These are phyloP conservation scores for Myripristis jacobus DNA, from an alignment of 2,797 vertebrate genomes.

Conservation along the genomic window DNA sequence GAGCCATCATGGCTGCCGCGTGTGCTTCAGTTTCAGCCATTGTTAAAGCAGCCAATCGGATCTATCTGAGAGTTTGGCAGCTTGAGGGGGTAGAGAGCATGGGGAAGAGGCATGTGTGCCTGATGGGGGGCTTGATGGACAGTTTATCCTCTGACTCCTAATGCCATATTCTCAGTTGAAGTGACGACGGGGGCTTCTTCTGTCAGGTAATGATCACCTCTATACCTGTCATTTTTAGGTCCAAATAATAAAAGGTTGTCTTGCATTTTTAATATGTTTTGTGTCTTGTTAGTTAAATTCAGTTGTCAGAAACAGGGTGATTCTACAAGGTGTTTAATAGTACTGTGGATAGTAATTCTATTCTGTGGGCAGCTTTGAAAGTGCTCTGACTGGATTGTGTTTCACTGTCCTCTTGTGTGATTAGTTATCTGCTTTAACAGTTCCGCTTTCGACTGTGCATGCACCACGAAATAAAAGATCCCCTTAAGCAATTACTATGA, in stretches of 20 bases:
- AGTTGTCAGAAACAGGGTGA: not conserved
- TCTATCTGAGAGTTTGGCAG: conserved; percentile 56
- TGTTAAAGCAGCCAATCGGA: conserved; percentile 78
- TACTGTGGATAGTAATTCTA: conserved; percentile 27
- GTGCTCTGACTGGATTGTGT: conserved; percentile 52
- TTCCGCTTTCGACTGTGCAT: conserved; percentile 35
- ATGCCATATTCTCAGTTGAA: conserved; percentile 45
- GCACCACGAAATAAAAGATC: conserved; percentile 47
- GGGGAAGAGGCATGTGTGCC: conserved; percentile 66
- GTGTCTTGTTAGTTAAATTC: not conserved
- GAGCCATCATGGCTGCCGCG: conserved; percentile 67
- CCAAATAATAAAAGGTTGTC: not conserved
- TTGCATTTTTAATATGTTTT: not conserved
- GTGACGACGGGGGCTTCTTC: conserved; percentile 48
- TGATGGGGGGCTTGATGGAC: conserved; percentile 67
- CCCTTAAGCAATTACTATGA: conserved; percentile 5
- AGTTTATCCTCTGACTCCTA: conserved; percentile 48
- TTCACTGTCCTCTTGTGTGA: conserved; percentile 59
- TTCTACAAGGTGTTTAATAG: conserved; percentile 19
- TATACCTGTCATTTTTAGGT: not conserved
- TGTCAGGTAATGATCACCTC: conserved; percentile 64
- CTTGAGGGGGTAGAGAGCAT: conserved; percentile 53
- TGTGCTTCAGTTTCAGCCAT: conserved; percentile 75
- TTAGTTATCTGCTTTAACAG: conserved; percentile 53
- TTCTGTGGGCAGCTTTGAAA: conserved; percentile 27